Evolutionary conservation across 2,113 vertebrate genomes (phyloP).

Genomic region (Cephalopterus ornatus): DNA sequence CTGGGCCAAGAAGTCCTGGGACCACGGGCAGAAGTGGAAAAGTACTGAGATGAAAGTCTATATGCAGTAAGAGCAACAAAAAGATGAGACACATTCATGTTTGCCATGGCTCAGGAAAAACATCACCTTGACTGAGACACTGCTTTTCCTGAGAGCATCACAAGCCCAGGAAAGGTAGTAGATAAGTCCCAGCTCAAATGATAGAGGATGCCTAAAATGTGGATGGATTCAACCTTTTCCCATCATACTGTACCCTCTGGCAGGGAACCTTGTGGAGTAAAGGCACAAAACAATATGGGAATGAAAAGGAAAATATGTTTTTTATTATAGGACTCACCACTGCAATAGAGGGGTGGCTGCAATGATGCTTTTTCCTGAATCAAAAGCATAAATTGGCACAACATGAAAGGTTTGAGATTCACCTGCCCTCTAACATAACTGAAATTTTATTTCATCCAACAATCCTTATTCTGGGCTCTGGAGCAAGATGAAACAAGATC

Average conservation of each 20-base stretch:
- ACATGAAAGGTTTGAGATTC: not conserved
- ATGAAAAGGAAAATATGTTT: not conserved
- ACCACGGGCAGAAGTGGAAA: not conserved
- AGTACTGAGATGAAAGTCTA: not conserved
- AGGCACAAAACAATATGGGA: not conserved
- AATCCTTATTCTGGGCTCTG: not conserved
- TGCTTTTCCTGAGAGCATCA: not conserved
- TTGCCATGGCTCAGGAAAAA: not conserved
- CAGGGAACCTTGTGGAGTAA: not conserved
- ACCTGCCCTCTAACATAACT: not conserved
- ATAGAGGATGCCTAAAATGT: not conserved
- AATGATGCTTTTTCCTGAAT: not conserved
- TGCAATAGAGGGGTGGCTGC: not conserved
- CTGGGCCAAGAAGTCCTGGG: not conserved
- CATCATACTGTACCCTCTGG: not conserved
- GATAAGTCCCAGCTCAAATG: not conserved
- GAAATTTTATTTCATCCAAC: not conserved
- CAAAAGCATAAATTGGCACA: not conserved
- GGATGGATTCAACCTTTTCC: not conserved
- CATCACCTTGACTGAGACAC: not conserved
- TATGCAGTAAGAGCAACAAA: not conserved
- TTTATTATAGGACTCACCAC: not conserved
- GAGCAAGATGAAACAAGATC: not conserved
- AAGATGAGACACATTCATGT: not conserved
- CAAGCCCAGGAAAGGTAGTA: not conserved